These are phyloP conservation scores for Notiomystis cincta DNA, from an alignment of 2,113 vertebrate genomes.

Conservation along the genomic window DNA sequence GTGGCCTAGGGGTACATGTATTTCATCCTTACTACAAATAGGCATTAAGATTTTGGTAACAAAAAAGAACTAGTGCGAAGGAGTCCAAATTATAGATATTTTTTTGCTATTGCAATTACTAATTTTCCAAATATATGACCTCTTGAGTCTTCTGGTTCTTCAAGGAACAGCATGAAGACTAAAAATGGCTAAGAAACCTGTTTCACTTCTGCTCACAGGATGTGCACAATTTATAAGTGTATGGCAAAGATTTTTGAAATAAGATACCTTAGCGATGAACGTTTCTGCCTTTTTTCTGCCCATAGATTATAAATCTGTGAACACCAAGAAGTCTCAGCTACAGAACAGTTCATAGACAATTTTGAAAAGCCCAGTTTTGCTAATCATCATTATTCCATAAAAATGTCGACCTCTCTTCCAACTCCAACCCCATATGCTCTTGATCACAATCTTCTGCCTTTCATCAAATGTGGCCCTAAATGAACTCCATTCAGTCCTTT, in stretches of 20 bases:
- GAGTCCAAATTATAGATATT: not conserved
- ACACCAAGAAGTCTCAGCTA: not conserved
- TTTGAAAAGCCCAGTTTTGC: constrained; percentile 32
- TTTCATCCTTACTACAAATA: not conserved
- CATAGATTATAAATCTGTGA: constrained; percentile 64
- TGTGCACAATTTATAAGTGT: not conserved
- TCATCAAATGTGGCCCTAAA: constrained; percentile 54
- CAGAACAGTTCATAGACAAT: constrained; percentile 8
- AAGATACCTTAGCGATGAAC: constrained; percentile 39
- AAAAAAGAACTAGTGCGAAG: not conserved
- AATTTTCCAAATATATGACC: not conserved
- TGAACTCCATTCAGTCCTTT: not conserved
- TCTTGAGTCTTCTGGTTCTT: not conserved
- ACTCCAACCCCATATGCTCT: constrained; percentile 41
- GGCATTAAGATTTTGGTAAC: not conserved
- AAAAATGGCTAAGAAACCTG: not conserved
- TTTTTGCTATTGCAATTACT: not conserved
- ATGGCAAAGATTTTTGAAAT: constrained; percentile 5
- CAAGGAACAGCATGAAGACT: not conserved
- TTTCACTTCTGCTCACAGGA: not conserved
- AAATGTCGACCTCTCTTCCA: constrained; percentile 60
- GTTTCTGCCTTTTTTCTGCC: constrained; percentile 63
- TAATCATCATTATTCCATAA: constrained; percentile 70
- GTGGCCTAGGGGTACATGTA: accelerated
- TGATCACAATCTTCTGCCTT: constrained; percentile 70